phyloP scores from a whole-genome alignment of 2,113 vertebrate genomes.

The Corythornis cristatus region DNA sequence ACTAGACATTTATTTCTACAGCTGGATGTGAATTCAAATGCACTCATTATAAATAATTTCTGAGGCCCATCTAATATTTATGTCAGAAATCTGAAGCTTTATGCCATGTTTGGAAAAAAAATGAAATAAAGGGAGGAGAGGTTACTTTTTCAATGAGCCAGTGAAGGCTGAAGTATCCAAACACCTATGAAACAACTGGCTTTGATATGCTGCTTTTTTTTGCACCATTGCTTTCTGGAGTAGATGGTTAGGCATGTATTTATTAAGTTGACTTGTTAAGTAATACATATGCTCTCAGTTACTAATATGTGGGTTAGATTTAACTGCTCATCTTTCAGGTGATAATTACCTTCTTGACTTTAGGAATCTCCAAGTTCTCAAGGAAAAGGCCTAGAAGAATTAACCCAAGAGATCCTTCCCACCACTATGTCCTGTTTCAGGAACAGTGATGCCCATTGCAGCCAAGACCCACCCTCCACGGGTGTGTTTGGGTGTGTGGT shows the following conservation, averaged over 20 bases:
- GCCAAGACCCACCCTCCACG: not conserved
- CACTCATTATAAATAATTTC: slow-evolving; percentile 49
- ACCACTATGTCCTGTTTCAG: not conserved
- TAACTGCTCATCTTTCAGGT: not conserved
- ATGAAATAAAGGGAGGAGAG: not conserved
- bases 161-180: not conserved
- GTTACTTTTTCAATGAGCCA: not conserved
- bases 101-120: not conserved
- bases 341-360: not conserved
- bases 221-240: not conserved
- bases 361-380: not conserved
- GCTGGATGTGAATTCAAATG: slow-evolving; percentile 23
- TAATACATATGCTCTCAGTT: not conserved
- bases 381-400: not conserved
- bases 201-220: not conserved
- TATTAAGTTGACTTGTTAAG: not conserved
- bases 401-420: not conserved
- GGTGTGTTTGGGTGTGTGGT: no score
- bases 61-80: slow-evolving; percentile 42
- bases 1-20: slow-evolving; percentile 40
- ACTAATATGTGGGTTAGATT: not conserved
- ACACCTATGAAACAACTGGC: not conserved
- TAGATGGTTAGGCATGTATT: not conserved
- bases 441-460: not conserved
- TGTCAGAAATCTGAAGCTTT: slow-evolving; percentile 17